Conservation (phyloP, 2,888 invertebrate species). For the Lycophotia porphyrea region DNA sequence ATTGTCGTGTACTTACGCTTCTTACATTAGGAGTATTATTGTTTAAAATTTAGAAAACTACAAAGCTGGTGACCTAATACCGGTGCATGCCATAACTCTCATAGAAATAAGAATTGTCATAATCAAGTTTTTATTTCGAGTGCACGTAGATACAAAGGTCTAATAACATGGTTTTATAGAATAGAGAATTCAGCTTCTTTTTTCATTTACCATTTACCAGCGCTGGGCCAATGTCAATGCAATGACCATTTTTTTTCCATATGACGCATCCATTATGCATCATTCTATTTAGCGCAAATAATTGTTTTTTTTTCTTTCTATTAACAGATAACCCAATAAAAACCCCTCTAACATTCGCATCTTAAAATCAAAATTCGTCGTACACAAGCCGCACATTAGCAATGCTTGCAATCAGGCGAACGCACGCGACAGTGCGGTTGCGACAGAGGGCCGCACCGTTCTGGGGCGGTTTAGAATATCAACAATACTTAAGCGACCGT, state of each 20-base stretch:
- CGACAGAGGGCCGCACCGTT: conserved; percentile 76
- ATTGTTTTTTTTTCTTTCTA: neutral
- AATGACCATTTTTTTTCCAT: neutral
- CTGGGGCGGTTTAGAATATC: conserved; percentile 86
- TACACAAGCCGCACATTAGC: conserved; percentile 70
- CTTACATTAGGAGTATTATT: neutral
- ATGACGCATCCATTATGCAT: neutral
- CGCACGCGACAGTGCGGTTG: conserved; percentile 85
- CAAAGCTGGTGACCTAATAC: neutral
- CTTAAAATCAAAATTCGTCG: conserved; percentile 62
- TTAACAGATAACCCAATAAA: neutral
- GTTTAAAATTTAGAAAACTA: neutral
- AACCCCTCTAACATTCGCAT: neutral
- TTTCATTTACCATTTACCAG: neutral
- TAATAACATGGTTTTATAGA: neutral
- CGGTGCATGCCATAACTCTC: neutral
- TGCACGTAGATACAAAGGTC: neutral
- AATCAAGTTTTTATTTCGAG: neutral
- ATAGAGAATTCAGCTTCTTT: neutral
- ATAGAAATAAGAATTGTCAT: no score
- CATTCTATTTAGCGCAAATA: neutral
- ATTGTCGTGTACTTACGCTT: neutral
- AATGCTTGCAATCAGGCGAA: conserved; percentile 84
- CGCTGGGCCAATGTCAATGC: neutral
- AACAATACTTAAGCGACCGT: conserved; percentile 84